phyloP scores from a whole-genome alignment of 2,797 vertebrate genomes.

The Sebastes kiyomatsui region DNA sequence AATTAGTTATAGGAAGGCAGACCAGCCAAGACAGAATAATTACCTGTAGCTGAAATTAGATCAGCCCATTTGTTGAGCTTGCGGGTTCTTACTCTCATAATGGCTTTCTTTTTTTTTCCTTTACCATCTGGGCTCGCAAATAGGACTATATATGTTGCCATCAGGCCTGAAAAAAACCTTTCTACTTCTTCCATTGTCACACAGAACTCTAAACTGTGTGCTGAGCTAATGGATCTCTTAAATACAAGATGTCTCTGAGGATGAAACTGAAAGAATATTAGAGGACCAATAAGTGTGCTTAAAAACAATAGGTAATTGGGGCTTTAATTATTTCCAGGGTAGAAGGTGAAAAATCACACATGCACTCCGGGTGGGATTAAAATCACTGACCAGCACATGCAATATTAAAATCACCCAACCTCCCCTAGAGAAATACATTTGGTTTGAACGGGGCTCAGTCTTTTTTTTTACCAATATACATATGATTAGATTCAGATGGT shows the following conservation, averaged over 20 bases:
- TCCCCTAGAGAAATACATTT: conserved; percentile 24
- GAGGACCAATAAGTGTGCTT: not conserved
- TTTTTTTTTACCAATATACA: conserved; percentile 22
- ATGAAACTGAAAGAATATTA: conserved; percentile 2
- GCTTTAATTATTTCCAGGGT: conserved; percentile 32
- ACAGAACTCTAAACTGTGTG: not conserved
- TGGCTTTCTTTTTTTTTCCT: conserved; percentile 4
- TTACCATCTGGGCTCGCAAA: not conserved
- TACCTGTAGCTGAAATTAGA: conserved; percentile 46
- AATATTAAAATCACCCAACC: conserved; percentile 44
- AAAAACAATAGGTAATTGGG: conserved; percentile 11
- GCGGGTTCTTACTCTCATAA: conserved; percentile 7
- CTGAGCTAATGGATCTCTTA: conserved; percentile 22
- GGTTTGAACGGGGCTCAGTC: not conserved
- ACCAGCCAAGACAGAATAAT: conserved; percentile 31
- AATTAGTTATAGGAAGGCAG: conserved; percentile 6
- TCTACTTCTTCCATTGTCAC: not conserved
- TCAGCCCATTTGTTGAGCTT: conserved; percentile 22
- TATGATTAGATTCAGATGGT: conserved; percentile 36
- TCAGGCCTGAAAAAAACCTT: not conserved
- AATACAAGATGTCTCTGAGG: conserved; percentile 8
- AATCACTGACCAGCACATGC: conserved; percentile 50
- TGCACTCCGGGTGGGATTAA: conserved; percentile 5
- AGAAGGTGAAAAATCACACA: conserved; percentile 4
- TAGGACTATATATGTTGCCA: not conserved